Base-by-base conservation (phyloP, 2,797 vertebrate species). In the Cuculus canorus region DNA sequence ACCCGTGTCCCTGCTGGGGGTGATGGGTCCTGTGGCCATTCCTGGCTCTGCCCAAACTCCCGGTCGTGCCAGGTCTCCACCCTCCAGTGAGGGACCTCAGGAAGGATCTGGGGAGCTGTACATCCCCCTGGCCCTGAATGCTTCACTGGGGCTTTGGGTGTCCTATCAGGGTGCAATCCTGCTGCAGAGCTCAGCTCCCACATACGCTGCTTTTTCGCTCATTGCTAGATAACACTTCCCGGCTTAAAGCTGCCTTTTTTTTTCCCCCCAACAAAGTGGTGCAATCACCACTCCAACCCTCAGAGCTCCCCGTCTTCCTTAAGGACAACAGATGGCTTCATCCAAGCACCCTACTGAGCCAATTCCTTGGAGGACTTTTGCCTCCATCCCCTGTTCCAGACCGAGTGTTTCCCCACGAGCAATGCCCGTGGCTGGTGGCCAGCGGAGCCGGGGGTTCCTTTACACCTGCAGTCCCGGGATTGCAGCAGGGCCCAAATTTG, bases 381-480 rank as follows among this genome's bases (percentile, higher is more conserved):
- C 5, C 48, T 80, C 33, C 43, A 9, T 32, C 39, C 7, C 2
- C 2, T 5, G 18, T 15, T 43, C 17, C 35, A 33, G 39, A 32
- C 30, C 5, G 60, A 73, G 66, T 65, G 9, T 82, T 79, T 39
- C n/a, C 54, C 66, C 83, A 14, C 1, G 2, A 87, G 61, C 48
- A 23, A 33, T 80, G 30, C 4, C 11, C 1, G 2, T 17, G 45
- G 71, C 68, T 47, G 18, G 15, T 5, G 56, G 43, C 60, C 71
- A 33, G 83, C 13, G 5, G 80, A 45, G 70, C 66, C 5, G 2
- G 50, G 24, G 47, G 15, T 68, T 37, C 50, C 63, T 43, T 24
- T 2, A 4, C 28, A 10, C 61, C n/a, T 30, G 0, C 0, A 0
- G 30, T 37, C n/a, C 56, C 63, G 47, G 69, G 57, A 8, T 52